These are phyloP conservation scores for Grallaria varia DNA, from an alignment of 2,113 vertebrate genomes.

Conservation along the genomic window DNA sequence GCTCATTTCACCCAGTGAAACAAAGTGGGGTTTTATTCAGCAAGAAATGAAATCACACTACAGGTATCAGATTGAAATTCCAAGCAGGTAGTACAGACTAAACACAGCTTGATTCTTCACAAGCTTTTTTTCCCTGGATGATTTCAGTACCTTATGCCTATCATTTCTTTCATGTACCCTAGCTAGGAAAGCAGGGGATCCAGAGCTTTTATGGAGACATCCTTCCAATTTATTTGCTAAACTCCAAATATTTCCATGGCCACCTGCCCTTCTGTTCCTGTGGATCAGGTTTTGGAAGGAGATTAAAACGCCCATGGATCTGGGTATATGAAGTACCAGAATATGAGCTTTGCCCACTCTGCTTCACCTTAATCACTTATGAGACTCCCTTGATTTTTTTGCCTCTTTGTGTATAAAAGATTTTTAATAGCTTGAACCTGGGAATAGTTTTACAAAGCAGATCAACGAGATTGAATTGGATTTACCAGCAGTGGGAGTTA, in stretches of 20 bases:
- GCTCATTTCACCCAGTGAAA: not conserved
- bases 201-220: not conserved
- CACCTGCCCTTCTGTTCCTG: not conserved
- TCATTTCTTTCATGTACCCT: not conserved
- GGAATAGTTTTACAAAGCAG: constrained; percentile 13
- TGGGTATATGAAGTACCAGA: not conserved
- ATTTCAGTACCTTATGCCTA: not conserved
- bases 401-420: not conserved
- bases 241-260: not conserved
- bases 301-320: not conserved
- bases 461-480: not conserved
- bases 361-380: not conserved
- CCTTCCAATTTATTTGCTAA: constrained; percentile 1
- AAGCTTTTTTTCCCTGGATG: not conserved
- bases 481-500: constrained; percentile 16
- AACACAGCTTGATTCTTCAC: not conserved
- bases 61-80: not conserved
- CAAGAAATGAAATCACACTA: not conserved
- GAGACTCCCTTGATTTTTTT: not conserved
- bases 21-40: not conserved
- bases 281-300: not conserved
- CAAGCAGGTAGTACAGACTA: not conserved
- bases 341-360: not conserved
- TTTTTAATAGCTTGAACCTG: not conserved
- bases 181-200: not conserved